Percentiles rank a stretch among this genome's conserved stretches.
phyloP scores from a whole-genome alignment of 2,888 invertebrate genomes.

The Macrosoma leucophasiata region DNA sequence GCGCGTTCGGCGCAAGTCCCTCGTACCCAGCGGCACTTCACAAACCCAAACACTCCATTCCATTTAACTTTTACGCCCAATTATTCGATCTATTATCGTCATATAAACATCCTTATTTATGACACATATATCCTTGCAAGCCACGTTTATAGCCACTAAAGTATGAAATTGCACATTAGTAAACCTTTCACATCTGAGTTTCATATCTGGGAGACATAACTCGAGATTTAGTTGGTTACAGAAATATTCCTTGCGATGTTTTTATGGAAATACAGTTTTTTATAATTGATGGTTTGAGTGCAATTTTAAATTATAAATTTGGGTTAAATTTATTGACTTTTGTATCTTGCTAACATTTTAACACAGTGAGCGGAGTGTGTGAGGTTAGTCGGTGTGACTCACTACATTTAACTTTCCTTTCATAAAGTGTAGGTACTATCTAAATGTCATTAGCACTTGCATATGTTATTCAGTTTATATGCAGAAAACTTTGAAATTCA shows the following conservation, averaged over 20 bases:
- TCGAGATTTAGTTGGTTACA: conserved; percentile 57
- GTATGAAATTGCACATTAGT: conserved; percentile 67
- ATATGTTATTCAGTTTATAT: no score
- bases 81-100: conserved; percentile 61
- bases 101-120: conserved; percentile 63
- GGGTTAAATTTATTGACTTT: no score
- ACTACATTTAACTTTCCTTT: no score
- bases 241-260: conserved; percentile 51
- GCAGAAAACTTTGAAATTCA: no score
- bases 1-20: conserved; percentile 40
- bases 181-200: conserved; percentile 57
- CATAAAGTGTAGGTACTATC: no score
- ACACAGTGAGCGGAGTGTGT: no score
- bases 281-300: no score
- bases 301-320: no score
- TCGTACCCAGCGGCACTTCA: conserved; percentile 23
- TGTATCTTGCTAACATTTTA: no score
- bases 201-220: conserved; percentile 58
- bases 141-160: conserved; percentile 67
- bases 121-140: conserved; percentile 46
- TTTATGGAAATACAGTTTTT: conserved; percentile 63
- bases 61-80: conserved; percentile 58
- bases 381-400: no score
- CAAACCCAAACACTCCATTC: conserved; percentile 31
- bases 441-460: no score